Conservation (phyloP, 2,113 vertebrate species). For the Oriolus oriolus region DNA sequence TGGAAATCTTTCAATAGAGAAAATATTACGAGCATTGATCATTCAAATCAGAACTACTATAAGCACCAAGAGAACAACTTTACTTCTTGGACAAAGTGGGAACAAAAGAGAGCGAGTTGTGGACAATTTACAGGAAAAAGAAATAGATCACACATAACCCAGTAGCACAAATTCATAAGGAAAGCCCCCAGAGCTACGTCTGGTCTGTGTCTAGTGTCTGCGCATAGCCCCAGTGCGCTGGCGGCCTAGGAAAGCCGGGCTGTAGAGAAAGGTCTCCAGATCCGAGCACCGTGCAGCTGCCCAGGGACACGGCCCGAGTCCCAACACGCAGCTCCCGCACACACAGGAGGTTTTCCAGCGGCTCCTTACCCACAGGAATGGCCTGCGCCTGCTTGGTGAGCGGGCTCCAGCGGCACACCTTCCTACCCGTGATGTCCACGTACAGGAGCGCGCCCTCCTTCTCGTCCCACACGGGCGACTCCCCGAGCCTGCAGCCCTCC, state of each 20-base stretch:
- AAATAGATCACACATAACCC: background rate
- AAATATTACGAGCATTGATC: fast-evolving
- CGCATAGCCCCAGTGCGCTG: background rate
- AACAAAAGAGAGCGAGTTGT: background rate
- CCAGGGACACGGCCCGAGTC: fast-evolving
- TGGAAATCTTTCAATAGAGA: background rate
- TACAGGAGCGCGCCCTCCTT: conserved; percentile 77
- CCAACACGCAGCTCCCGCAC: background rate
- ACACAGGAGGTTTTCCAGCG: background rate
- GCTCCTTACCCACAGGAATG: conserved; percentile 76
- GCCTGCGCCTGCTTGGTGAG: conserved; percentile 65
- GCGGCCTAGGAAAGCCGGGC: too few species aligned
- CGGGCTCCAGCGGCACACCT: conserved; percentile 82
- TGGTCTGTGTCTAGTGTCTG: background rate
- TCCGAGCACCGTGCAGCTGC: background rate
- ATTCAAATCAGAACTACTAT: background rate
- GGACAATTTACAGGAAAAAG: background rate
- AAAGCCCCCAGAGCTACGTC: background rate
- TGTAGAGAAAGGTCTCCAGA: background rate
- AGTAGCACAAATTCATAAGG: fast-evolving
- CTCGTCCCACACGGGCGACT: conserved; percentile 91
- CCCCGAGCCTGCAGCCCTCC: conserved; percentile 72
- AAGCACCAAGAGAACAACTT: background rate
- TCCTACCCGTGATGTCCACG: conserved; percentile 82
- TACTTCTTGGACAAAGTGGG: background rate